Conservation (phyloP, 2,888 invertebrate species). For the Eledone cirrhosa region DNA sequence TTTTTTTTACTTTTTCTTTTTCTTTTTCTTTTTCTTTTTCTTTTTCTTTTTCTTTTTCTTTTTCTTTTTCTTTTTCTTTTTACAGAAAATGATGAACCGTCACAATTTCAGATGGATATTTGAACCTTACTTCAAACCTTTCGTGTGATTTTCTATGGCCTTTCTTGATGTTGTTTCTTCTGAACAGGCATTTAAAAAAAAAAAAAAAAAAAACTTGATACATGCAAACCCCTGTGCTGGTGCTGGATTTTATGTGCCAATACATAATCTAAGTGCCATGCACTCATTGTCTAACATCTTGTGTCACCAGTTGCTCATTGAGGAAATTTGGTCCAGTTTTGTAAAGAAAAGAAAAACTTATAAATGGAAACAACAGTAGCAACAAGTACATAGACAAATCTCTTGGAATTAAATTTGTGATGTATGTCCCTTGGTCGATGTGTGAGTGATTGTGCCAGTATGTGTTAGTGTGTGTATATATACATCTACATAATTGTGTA, state of each 20-base stretch:
- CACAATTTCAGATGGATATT: constrained; percentile 62
- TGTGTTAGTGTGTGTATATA: no score
- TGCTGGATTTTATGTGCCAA: no score
- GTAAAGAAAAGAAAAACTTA: no score
- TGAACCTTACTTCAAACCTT: constrained; percentile 47
- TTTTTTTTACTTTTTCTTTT: neutral
- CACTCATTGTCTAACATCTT: no score
- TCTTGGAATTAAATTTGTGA: neutral
- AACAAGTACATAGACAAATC: constrained; percentile 2
- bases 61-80: constrained; percentile 29
- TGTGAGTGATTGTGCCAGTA: no score
- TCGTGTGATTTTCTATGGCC: constrained; percentile 31
- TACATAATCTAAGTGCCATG: no score
- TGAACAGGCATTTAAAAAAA: constrained; percentile 8
- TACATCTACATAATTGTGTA: no score
- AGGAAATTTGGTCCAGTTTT: no score
- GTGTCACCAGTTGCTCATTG: no score
- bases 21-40: neutral
- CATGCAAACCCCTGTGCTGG: no score
- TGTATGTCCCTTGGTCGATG: no score
- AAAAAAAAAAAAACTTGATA: no score
- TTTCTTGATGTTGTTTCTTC: constrained; percentile 22
- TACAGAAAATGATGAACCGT: constrained; percentile 40
- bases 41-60: neutral
- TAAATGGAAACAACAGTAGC: neutral